Conservation (phyloP, 1,140 invertebrate genomes). For the Anthonomus grandis region DNA sequence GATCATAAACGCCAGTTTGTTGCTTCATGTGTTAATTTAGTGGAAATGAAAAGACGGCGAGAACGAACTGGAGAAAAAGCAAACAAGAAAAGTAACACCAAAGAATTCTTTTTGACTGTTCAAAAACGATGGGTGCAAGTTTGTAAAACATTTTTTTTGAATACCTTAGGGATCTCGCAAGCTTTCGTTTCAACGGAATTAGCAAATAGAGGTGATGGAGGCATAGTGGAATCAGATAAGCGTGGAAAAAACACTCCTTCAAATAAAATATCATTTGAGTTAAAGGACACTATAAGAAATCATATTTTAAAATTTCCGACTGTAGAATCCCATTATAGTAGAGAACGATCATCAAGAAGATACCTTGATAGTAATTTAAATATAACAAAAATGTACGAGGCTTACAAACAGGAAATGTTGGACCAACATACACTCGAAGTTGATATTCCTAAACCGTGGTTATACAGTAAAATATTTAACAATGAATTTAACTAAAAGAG, state of each 20-base stretch:
- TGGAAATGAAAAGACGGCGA: no score
- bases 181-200: not conserved
- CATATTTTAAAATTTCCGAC: not conserved
- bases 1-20: no score
- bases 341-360: not conserved
- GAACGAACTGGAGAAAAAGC: no score
- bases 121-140: no score
- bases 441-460: not conserved
- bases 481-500: no score
- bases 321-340: slow-evolving; percentile 2
- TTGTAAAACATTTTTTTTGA: slow-evolving; percentile 1
- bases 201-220: not conserved
- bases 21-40: no score
- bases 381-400: not conserved
- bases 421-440: not conserved
- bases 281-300: not conserved
- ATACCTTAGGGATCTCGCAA: no score
- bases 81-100: no score
- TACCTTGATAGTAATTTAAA: not conserved
- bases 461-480: no score
- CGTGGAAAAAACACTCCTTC: not conserved
- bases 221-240: not conserved
- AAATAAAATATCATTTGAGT: not conserved
- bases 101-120: no score
- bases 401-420: not conserved